Evolutionary conservation across 2,888 invertebrate genomes (phyloP), one percentile per base, ranked within the genome.

Genomic region (Orgyia antiqua): DNA sequence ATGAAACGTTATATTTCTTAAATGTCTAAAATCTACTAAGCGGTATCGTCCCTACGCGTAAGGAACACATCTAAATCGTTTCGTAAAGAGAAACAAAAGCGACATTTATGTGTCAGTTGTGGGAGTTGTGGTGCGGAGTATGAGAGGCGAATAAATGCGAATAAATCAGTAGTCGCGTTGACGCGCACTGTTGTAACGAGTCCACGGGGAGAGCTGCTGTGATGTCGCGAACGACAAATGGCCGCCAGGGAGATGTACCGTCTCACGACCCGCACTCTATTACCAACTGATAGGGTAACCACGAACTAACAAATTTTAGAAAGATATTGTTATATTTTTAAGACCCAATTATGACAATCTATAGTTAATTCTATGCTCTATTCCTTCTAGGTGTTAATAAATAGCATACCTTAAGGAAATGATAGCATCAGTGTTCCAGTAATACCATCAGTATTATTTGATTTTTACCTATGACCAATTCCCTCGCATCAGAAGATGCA

Each of bases 71-170:
- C 52, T 68, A 71, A 69, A 77, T 76, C 64, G 63, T 55, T 41
- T 43, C 59, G 70, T 78, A 75, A 79, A 75, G 72, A 67, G 80
- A 76, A 78, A 75, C 79, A 83, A 82, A 78, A 72, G 72, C 72
- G 83, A 83, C 84, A 70, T 80, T 82, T 80, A 83, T 83, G 74
- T 83, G 80, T 76, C 83, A 79, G 75, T 70, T 71, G 70, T 71
- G 68, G 58, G 62, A 57, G 63, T 60, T 39, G 34, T 45, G 33
- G 39, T 41, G 38, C 9, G 35, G 62, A 42, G 45, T 15, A 45
- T 36, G 30, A 31, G 37, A 37, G 15, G 33, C 29, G 42, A 41
- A 42, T 32, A 45, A 36, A 34, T 15, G 50, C 48, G 66, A 64
- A 83, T 84, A 84, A 83, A 83, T 84, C 80, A 78, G 56, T 42